Evolutionary conservation across 2,797 vertebrate species (phyloP), one percentile per base, ranked within the genome.

Genomic region (Meriones psammophilus): DNA sequence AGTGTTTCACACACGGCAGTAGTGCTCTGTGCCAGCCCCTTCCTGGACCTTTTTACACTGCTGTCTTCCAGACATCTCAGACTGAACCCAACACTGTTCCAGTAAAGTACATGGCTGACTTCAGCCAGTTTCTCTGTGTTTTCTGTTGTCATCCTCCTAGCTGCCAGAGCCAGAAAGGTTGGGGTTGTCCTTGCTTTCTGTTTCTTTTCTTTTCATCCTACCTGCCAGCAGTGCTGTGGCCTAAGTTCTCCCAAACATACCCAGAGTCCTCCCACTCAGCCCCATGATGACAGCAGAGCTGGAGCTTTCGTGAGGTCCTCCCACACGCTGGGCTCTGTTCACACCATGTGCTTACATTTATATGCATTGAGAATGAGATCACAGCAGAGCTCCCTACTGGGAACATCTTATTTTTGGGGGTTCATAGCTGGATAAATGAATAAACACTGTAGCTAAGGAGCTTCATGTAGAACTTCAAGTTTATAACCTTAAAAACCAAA

Each of bases 401-500:
- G 64, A 80, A 83, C 42, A 50, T 93, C 28, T 89, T 69, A 28
- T 46, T 77, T 77, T 84, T 86, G n/a, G 50, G 1, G 39, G 77
- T 79, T 56, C 2, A 62, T 66, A 76, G 60, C 5, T 68, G 68
- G 56, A 28, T 85, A 91, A 77, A 71, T 76, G 46, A 92, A 71
- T 83, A 86, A 69, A 88, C 58, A 81, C 78, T 62, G 26, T 94
- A 84, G 71, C 20, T 79, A 84, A 78, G 68, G 73, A 92, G 79
- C 56, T 17, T 20, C 80, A 30, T 0, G 5, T 80, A 84, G 39
- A 73, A 26, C 33, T 92, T 17, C 2, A 26, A 24, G n/a, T 88
- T 95, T 92, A 73, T 92, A 56, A 56, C 71, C 83, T 96, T 86
- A 85, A 92, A 94, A 89, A 92, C 6, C 60, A 54, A 62, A 54